Base-by-base conservation (phyloP, 2,888 invertebrate species). In the Euzophera pinguis region DNA sequence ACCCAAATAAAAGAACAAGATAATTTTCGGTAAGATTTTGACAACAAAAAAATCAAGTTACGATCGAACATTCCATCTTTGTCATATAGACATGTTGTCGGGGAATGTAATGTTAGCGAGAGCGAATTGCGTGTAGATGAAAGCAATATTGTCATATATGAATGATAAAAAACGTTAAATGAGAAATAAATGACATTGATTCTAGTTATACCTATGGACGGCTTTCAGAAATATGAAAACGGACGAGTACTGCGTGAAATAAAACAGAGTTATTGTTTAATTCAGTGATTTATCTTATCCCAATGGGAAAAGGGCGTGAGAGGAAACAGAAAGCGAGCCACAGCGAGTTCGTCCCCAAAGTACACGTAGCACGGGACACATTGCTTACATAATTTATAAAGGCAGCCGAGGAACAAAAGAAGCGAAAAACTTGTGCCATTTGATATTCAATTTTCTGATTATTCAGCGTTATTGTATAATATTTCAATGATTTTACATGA, bases 371-470 rank as follows among this genome's bases (percentile, higher is more conserved):
- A 10, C 10, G 14, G 32, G 32, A 45, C 29, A 45, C 34, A 45
- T 45, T 45, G 32, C 45, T 45, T 45, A 45, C 45, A 45, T 47
- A 47, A 47, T 47, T 35, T 22, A 47, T 47, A 12, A 47, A 34
- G 47, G 16, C 9, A 32, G 22, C 1, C 37, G 37, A 12, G 22
- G 35, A 34, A 47, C 35, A 47, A 47, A 35, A 47, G 47, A 17
- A 37, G 37, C 47, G 22, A 35, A 47, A 47, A 35, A 22, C 14
- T 35, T 14, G 12, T 35, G 22, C n/a, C 27, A 13, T 49, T 49
- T 49, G 38, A 49, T 49, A 49, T 49, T 49, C 37, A 49, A 49
- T 49, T 49, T 49, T 49, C 37, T 14, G 22, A 49, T 49, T 49
- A 38, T 37, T 37, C 37, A 7, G 38, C 22, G 38, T 49, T 49